Evolutionary conservation across 2,888 invertebrate species (phyloP).

Genomic region (Drosophila mayaguana): DNA sequence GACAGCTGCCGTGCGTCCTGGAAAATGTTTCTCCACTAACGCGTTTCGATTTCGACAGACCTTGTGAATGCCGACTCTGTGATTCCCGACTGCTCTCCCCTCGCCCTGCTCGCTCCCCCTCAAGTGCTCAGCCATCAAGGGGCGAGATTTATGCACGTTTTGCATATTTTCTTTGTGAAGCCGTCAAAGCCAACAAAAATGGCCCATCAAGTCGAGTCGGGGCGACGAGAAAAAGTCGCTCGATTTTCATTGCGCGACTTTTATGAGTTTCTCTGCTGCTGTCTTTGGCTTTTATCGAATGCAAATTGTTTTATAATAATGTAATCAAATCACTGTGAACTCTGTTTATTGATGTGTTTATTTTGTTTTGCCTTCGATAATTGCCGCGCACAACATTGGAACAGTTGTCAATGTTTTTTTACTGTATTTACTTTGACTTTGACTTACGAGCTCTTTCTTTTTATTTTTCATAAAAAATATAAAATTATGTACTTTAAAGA

Average conservation of each 20-base stretch:
- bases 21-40: constrained; percentile 51
- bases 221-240: constrained; percentile 22
- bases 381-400: constrained; percentile 22
- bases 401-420: neutral
- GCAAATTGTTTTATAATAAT: constrained; percentile 80
- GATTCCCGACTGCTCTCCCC: constrained; percentile 52
- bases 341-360: constrained; percentile 74
- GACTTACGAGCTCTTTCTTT: neutral
- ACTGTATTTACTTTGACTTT: neutral
- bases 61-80: constrained; percentile 37
- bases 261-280: constrained; percentile 72
- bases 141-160: constrained; percentile 77
- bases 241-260: constrained; percentile 77
- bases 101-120: neutral
- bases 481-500: too few relatives aligned
- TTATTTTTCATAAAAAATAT: neutral
- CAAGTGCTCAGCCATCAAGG: constrained; percentile 38
- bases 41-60: constrained; percentile 69
- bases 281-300: constrained; percentile 74
- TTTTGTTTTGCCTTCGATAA: constrained; percentile 50
- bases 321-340: constrained; percentile 75
- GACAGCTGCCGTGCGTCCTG: constrained; percentile 23
- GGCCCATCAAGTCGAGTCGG: constrained; percentile 43
- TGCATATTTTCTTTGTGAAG: constrained; percentile 70
- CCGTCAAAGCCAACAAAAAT: constrained; percentile 55